Evolutionary conservation across 2,888 invertebrate genomes (phyloP), one percentile per base, ranked within the genome.

Genomic region (Lasioglossum marginatum): DNA sequence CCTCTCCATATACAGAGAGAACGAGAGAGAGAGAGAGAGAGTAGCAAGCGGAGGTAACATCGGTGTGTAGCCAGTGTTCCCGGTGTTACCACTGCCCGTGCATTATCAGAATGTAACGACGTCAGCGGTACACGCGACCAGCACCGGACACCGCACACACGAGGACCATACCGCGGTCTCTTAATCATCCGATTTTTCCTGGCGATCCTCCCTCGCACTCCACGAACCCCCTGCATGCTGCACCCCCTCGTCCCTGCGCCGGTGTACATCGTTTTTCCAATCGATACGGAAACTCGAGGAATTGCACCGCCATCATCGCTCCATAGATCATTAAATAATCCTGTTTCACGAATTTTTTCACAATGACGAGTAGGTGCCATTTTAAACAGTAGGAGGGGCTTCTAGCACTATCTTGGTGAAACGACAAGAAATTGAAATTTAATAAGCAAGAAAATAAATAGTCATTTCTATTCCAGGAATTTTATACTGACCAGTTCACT

Each of bases 71-170:
- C 73, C 86, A 34, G 66, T 66, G 90, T 90, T 81, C 68, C 70
- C 88, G 85, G 77, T 85, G 88, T 82, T 87, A 88, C 88, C 82
- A 79, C 87, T 76, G 92, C 87, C 89, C 88, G 91, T 92, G 92
- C 91, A 93, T 93, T 92, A 93, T 93, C 93, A 91, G 92, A 93
- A 92, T 92, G 92, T 93, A 93, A 93, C 93, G 92, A 93, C 90
- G 92, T 90, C 90, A 92, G 86, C 89, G 88, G 83, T 91, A 90
- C 93, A 91, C 92, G 92, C 92, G 92, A 91, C 87, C 88, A 89
- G 90, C 90, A 91, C 91, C 88, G 86, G 84, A 85, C 86, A 82
- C 85, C 79, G 87, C 85, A 77, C 91, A 91, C 92, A 90, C 89
- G 90, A 90, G 89, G 89, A 87, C 92, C 83, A 77, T 79, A 86